Percentiles rank a stretch among this genome's conserved stretches.
phyloP scores from a whole-genome alignment of 2,113 vertebrate genomes.

The Sorex fumeus region DNA sequence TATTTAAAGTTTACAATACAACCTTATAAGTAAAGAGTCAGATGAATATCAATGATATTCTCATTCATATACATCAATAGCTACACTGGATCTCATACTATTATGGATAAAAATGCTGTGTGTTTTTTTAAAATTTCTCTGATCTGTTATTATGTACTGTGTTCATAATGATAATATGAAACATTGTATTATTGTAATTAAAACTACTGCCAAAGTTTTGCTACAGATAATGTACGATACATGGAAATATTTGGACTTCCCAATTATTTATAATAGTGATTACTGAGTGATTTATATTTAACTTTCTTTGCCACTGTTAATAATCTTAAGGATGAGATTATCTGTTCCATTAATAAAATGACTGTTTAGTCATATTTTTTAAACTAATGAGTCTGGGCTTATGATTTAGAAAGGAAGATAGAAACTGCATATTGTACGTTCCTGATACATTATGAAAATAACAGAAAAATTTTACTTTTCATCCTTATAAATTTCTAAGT shows the following conservation, averaged over 20 bases:
- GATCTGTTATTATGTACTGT: neutral
- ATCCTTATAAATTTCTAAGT: neutral
- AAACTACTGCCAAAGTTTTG: constrained; percentile 8
- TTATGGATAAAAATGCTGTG: neutral
- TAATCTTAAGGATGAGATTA: constrained; percentile 17
- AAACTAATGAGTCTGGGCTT: constrained; percentile 8
- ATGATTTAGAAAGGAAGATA: neutral
- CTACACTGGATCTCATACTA: neutral
- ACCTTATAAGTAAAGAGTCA: neutral
- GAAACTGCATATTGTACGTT: neutral
- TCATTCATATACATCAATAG: neutral
- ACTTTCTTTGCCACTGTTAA: neutral
- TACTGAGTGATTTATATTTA: constrained; percentile 6
- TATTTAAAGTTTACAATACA: neutral
- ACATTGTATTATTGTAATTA: neutral
- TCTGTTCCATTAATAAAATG: neutral
- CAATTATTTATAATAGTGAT: neutral
- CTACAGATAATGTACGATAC: neutral
- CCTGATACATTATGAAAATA: neutral
- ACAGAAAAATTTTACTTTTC: neutral
- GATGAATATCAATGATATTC: neutral
- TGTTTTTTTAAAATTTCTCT: neutral
- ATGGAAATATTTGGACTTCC: constrained; percentile 18
- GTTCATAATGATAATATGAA: neutral
- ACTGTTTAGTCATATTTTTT: constrained; percentile 22